These are phyloP conservation scores for Schizopygopsis malacanthus DNA, from an alignment of 2,797 vertebrate genomes.

Conservation along the genomic window DNA sequence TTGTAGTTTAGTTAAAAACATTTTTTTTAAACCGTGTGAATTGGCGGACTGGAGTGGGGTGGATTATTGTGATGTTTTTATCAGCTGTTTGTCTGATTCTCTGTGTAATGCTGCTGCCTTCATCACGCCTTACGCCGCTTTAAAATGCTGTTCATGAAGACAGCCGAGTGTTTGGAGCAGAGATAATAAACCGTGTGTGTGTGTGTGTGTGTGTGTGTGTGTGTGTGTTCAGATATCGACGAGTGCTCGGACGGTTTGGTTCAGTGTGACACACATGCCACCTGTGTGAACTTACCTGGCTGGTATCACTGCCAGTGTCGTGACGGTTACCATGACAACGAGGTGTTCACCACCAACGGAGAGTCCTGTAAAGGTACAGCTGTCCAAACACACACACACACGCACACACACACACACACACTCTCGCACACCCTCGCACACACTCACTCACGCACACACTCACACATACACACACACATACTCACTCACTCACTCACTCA, in stretches of 20 bases:
- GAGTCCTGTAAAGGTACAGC: slow-evolving; percentile 90
- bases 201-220: too few species aligned
- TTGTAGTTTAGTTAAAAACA: too few species aligned
- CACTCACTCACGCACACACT: too few species aligned
- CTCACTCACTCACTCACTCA: too few species aligned
- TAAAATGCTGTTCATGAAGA: neutral
- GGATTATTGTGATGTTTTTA: neutral
- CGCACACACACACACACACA: neutral
- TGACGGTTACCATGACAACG: slow-evolving; percentile 98
- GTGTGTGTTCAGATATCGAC: slow-evolving; percentile 86
- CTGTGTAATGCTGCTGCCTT: neutral
- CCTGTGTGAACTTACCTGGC: slow-evolving; percentile 97
- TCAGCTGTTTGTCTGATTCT: neutral
- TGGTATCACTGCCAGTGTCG: slow-evolving; percentile 99
- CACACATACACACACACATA: too few species aligned
- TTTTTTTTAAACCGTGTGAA: too few species aligned
- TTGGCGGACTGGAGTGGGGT: neutral
- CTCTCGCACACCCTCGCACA: too few species aligned
- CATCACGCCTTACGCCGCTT: neutral
- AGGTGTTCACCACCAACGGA: slow-evolving; percentile 92
- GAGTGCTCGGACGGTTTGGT: slow-evolving; percentile 96
- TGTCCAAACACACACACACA: neutral
- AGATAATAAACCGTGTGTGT: slow-evolving; percentile 9
- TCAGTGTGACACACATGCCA: slow-evolving; percentile 95
- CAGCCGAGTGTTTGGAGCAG: neutral